Evolutionary conservation across 2,113 vertebrate genomes (phyloP).

Genomic region (Poeciliopsis occidentalis): DNA sequence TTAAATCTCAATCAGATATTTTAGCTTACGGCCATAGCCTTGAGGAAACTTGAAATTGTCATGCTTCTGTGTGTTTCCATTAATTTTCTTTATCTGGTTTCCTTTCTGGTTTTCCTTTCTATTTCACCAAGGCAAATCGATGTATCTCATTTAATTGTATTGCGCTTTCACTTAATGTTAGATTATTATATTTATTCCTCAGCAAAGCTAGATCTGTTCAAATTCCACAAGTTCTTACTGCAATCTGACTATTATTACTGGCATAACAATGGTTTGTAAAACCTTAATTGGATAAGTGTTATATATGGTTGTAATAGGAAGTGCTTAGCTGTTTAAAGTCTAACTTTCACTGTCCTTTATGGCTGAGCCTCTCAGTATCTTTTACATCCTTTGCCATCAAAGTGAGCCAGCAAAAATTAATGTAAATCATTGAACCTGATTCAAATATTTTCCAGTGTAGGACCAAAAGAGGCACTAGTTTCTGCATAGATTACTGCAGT

Average conservation of each 20-base stretch:
- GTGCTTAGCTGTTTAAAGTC: constrained; percentile 2
- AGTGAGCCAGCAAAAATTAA: constrained; percentile 18
- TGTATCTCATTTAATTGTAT: constrained; percentile 12
- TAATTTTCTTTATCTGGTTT: background rate
- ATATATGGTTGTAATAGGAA: constrained; percentile 26
- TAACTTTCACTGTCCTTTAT: constrained; percentile 2
- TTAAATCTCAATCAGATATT: background rate
- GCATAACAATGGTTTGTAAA: constrained; percentile 5
- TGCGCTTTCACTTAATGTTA: constrained; percentile 1
- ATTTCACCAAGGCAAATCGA: background rate
- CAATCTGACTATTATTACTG: constrained; percentile 38
- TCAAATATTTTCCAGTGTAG: constrained; percentile 4
- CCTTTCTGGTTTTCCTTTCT: background rate
- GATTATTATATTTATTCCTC: constrained; percentile 17
- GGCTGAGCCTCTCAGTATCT: background rate
- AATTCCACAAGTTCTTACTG: constrained; percentile 21
- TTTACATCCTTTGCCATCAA: constrained; percentile 14
- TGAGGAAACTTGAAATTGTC: background rate
- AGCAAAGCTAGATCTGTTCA: constrained; percentile 23
- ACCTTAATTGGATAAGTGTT: constrained; percentile 21
- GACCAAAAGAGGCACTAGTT: constrained; percentile 11
- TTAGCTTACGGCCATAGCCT: background rate
- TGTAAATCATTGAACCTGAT: constrained; percentile 4
- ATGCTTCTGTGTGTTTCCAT: background rate
- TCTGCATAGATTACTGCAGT: background rate